These are phyloP conservation scores for Streblospio benedicti DNA, from an alignment of 1,140 invertebrate species.

Conservation along the genomic window DNA sequence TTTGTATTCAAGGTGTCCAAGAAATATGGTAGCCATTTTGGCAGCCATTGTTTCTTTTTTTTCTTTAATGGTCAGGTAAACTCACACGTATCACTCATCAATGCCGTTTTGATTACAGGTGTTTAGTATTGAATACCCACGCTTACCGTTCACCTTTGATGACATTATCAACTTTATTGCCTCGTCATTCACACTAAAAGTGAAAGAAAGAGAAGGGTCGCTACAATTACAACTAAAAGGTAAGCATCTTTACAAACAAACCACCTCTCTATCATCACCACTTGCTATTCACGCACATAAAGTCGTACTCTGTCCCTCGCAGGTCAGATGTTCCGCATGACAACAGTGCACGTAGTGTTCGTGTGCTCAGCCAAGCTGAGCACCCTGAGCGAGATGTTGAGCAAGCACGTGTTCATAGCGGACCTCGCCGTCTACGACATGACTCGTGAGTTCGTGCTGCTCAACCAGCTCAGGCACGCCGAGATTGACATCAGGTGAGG, in stretches of 20 bases:
- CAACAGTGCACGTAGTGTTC: not conserved
- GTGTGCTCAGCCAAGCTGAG: not conserved
- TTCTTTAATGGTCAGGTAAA: too few relatives aligned
- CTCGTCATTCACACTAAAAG: not conserved
- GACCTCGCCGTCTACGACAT: not conserved
- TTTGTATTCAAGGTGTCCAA: too few relatives aligned
- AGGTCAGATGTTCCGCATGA: not conserved
- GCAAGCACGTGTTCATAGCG: not conserved
- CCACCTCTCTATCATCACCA: too few relatives aligned
- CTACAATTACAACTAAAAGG: not conserved
- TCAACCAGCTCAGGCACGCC: not conserved
- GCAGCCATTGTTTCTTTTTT: too few relatives aligned
- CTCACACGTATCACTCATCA: too few relatives aligned
- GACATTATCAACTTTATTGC: not conserved
- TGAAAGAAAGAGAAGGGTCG: too few relatives aligned
- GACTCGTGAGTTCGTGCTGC: not conserved
- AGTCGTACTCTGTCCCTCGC: not conserved
- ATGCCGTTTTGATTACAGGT: too few relatives aligned
- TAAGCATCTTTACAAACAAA: not conserved
- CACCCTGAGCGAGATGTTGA: not conserved
- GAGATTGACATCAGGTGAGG: not conserved
- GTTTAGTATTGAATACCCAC: not conserved
- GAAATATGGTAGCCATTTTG: too few relatives aligned
- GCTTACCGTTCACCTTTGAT: not conserved
- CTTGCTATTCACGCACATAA: not conserved